Conservation (phyloP, 2,888 invertebrate species). For the Diplazon laetatorius region DNA sequence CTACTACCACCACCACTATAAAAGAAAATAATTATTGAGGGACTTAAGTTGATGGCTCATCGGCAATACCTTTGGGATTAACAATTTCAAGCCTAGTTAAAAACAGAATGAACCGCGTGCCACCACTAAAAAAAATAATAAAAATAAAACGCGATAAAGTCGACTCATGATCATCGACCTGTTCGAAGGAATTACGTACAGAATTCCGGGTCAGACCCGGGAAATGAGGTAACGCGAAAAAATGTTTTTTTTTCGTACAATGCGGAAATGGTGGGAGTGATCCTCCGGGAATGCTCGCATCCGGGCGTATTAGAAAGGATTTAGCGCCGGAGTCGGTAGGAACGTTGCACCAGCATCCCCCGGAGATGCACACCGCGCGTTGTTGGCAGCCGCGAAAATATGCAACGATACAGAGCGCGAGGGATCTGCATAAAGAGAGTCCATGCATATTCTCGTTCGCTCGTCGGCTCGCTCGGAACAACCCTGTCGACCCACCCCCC, state of each 20-base stretch:
- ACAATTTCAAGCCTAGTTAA: too few relatives aligned
- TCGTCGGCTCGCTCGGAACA: background rate
- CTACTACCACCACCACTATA: too few relatives aligned
- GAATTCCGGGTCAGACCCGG: slow-evolving; percentile 9
- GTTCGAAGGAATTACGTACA: background rate
- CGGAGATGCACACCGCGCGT: slow-evolving; percentile 30
- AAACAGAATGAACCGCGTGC: too few relatives aligned
- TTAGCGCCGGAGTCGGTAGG: slow-evolving; percentile 50
- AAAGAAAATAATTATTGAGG: too few relatives aligned
- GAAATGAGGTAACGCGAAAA: slow-evolving; percentile 32
- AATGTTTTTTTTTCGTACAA: slow-evolving; percentile 32
- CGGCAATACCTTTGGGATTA: too few relatives aligned
- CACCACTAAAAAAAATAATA: too few relatives aligned
- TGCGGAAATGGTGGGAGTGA: slow-evolving; percentile 49
- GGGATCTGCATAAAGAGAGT: slow-evolving; percentile 51
- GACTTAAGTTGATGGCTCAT: too few relatives aligned
- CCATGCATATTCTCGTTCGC: slow-evolving; percentile 56
- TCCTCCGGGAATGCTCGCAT: slow-evolving; percentile 49
- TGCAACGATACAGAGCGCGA: slow-evolving; percentile 15
- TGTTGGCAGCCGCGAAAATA: slow-evolving; percentile 45
- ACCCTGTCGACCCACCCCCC: too few relatives aligned
- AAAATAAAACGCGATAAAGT: background rate
- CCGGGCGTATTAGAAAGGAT: slow-evolving; percentile 53
- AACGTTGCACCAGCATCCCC: slow-evolving; percentile 42
- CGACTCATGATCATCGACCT: too few relatives aligned